phyloP scores from a whole-genome alignment of 23 tunicate genomes.

The Botrylloides violaceus region DNA sequence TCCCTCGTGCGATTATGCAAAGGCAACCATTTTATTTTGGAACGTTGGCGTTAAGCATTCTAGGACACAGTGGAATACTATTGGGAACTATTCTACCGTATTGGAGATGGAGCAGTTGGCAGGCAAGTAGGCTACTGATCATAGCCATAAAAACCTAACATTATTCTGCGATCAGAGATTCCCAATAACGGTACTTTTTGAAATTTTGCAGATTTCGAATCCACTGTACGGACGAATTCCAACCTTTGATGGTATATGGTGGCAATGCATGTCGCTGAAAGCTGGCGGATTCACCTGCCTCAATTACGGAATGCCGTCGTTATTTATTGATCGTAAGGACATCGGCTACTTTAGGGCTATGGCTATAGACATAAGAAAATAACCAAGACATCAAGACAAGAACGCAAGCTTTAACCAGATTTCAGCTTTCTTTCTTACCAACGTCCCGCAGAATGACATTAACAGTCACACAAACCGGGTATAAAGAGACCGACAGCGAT shows the following conservation, averaged over 20 bases:
- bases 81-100: slow-evolving; percentile 32
- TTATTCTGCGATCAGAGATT: too few species aligned
- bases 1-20: too few species aligned
- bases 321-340: slow-evolving; percentile 28
- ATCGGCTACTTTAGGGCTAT: too few species aligned
- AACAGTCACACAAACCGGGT: too few species aligned
- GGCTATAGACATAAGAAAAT: slow-evolving; percentile 6
- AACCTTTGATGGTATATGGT: slow-evolving; percentile 70
- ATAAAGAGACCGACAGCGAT: too few species aligned
- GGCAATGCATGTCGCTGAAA: slow-evolving; percentile 74
- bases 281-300: slow-evolving; percentile 61
- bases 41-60: slow-evolving; percentile 26
- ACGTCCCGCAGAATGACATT: too few species aligned
- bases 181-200: too few species aligned
- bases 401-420: too few species aligned
- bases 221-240: slow-evolving; percentile 71
- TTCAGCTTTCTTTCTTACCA: too few species aligned
- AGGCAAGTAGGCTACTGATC: too few species aligned
- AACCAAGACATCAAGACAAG: not conserved
- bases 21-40: slow-evolving; percentile 5
- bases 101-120: slow-evolving; percentile 61
- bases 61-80: slow-evolving; percentile 29
- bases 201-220: slow-evolving; percentile 44
- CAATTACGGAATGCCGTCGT: slow-evolving; percentile 64
- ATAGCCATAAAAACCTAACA: too few species aligned